phyloP scores from a whole-genome alignment of 2,888 invertebrate species.

The Tenthredo mesomela region DNA sequence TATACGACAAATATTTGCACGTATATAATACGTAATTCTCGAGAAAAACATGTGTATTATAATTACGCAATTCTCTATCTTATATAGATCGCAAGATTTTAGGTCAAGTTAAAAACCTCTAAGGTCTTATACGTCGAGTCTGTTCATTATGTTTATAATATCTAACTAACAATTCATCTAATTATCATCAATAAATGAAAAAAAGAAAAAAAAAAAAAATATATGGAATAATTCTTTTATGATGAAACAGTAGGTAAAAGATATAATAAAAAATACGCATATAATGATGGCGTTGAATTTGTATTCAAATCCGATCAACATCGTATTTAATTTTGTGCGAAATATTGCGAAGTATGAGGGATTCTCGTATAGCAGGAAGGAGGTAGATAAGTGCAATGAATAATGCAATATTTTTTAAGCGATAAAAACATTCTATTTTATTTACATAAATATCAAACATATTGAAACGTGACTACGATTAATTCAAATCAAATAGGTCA shows the following conservation, averaged over 20 bases:
- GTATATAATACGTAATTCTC: not conserved
- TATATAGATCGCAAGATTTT: not conserved
- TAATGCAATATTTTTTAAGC: conserved; percentile 17
- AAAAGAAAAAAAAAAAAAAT: not conserved
- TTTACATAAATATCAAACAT: conserved; percentile 37
- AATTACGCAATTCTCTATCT: not conserved
- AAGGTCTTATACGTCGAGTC: not conserved
- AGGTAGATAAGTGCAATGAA: conserved; percentile 24
- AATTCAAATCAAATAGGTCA: conserved; percentile 40
- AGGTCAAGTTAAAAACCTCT: conserved; percentile 21
- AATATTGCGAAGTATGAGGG: not conserved
- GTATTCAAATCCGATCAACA: not conserved
- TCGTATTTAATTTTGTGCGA: not conserved
- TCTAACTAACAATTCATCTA: not conserved
- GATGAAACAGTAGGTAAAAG: not conserved
- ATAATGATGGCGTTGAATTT: not conserved
- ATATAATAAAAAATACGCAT: not conserved
- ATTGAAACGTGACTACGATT: conserved; percentile 31
- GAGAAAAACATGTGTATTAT: not conserved
- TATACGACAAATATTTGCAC: conserved; percentile 14
- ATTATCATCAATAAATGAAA: not conserved
- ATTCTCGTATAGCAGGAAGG: not conserved
- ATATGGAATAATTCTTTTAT: not conserved
- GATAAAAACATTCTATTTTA: not conserved
- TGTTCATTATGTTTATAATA: not conserved